Evolutionary conservation across 1,140 invertebrate genomes (phyloP).

Genomic region (Oreohelix idahoensis): DNA sequence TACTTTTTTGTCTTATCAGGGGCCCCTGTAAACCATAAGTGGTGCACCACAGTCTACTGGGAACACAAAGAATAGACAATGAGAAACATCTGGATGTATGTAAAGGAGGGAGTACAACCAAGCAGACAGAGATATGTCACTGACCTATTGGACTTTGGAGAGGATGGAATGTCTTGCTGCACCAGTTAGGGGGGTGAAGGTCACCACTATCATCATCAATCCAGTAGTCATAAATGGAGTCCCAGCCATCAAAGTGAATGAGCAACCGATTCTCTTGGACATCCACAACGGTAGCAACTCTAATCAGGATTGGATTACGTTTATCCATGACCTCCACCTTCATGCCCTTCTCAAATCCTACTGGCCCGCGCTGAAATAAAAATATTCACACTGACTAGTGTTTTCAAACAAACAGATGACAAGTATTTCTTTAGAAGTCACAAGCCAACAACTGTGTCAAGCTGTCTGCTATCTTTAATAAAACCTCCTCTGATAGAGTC

Average conservation of each 20-base stretch:
- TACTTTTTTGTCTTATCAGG: too few relatives aligned
- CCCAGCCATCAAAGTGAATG: slow-evolving; percentile 94
- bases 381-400: too few relatives aligned
- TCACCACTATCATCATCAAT: slow-evolving; percentile 75
- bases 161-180: slow-evolving; percentile 86
- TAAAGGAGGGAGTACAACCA: too few relatives aligned
- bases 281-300: slow-evolving; percentile 88
- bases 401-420: too few relatives aligned
- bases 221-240: slow-evolving; percentile 88
- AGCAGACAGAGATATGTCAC: slow-evolving; percentile 28
- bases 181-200: slow-evolving; percentile 71
- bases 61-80: too few relatives aligned
- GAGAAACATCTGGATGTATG: too few relatives aligned
- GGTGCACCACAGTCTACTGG: too few relatives aligned
- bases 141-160: slow-evolving; percentile 81
- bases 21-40: too few relatives aligned
- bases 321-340: slow-evolving; percentile 70
- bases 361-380: slow-evolving; percentile 64
- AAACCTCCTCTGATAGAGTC: too few relatives aligned
- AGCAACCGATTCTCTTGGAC: slow-evolving; percentile 87
- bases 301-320: slow-evolving; percentile 84
- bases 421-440: too few relatives aligned
- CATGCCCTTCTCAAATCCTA: slow-evolving; percentile 67
- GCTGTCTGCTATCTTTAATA: too few relatives aligned
- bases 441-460: too few relatives aligned